Conservation (phyloP, 1,140 invertebrate species). For the Leptopilina boulardi region DNA sequence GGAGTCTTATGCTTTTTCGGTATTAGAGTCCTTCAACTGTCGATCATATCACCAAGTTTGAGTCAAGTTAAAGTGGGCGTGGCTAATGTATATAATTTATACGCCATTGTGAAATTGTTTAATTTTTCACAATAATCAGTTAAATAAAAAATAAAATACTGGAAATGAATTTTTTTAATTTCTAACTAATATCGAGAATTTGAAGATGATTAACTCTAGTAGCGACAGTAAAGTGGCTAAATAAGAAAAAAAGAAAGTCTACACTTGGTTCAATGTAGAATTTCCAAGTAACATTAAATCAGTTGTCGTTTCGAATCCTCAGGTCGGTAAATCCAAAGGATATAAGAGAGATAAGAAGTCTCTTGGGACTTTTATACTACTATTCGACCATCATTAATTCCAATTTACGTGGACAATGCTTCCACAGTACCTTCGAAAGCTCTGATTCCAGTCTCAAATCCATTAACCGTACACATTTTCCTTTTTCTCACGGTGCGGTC, state of each 20-base stretch:
- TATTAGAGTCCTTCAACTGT: too few relatives aligned
- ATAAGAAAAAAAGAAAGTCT: background rate
- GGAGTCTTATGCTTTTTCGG: too few relatives aligned
- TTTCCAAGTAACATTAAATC: background rate
- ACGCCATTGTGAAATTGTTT: too few relatives aligned
- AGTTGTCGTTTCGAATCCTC: background rate
- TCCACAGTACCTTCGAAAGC: background rate
- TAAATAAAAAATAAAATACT: too few relatives aligned
- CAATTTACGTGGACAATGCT: constrained; percentile 44
- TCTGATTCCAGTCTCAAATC: background rate
- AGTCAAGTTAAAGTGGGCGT: too few relatives aligned
- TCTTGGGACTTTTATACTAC: background rate
- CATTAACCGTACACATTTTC: background rate
- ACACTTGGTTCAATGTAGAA: background rate
- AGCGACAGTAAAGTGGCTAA: too few relatives aligned
- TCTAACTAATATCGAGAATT: too few relatives aligned
- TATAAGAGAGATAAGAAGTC: background rate
- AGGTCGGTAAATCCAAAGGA: background rate
- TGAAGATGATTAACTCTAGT: too few relatives aligned
- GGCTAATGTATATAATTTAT: too few relatives aligned
- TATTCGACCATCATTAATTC: constrained; percentile 42
- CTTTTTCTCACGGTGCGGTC: background rate
- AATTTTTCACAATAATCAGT: too few relatives aligned
- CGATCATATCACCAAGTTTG: too few relatives aligned
- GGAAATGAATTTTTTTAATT: too few relatives aligned